These are phyloP conservation scores for Chondrosia reniformis DNA, from an alignment of 37 sponge, comb jelly and placozoan species.

Conservation along the genomic window DNA sequence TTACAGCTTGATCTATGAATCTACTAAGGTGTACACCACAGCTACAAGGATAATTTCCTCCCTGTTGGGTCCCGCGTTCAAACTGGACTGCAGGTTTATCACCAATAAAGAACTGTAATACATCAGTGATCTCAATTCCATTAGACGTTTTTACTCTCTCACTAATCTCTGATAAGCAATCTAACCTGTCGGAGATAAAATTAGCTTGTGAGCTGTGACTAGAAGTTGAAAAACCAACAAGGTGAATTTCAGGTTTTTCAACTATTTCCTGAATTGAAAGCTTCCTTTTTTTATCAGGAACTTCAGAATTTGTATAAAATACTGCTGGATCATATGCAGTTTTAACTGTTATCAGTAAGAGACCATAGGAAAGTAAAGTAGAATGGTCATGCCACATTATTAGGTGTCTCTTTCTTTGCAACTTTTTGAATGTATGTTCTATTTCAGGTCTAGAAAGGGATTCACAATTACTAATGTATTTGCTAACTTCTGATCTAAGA, in stretches of 20 bases:
- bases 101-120: conserved; percentile 27
- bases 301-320: too few species aligned
- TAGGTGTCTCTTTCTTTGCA: background rate
- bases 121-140: conserved; percentile 19
- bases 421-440: background rate
- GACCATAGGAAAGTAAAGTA: background rate
- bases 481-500: too few species aligned
- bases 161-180: conserved; percentile 5
- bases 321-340: conserved; percentile 26
- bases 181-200: conserved; percentile 27
- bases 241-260: conserved; percentile 20
- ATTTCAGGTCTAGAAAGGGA: too few species aligned
- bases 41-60: conserved; percentile 29
- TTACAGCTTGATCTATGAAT: conserved; percentile 24
- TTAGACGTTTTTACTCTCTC: background rate
- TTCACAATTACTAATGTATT: too few species aligned
- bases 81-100: conserved; percentile 36
- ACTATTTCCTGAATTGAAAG: conserved; percentile 2
- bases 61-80: conserved; percentile 40
- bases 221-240: conserved; percentile 18
- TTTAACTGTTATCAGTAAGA: background rate
- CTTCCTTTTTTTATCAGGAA: background rate
- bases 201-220: conserved; percentile 22
- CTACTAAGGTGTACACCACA: conserved; percentile 17
- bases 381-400: background rate